These are phyloP conservation scores for Penaeus chinensis DNA, from an alignment of 1,140 invertebrate genomes.

Conservation along the genomic window DNA sequence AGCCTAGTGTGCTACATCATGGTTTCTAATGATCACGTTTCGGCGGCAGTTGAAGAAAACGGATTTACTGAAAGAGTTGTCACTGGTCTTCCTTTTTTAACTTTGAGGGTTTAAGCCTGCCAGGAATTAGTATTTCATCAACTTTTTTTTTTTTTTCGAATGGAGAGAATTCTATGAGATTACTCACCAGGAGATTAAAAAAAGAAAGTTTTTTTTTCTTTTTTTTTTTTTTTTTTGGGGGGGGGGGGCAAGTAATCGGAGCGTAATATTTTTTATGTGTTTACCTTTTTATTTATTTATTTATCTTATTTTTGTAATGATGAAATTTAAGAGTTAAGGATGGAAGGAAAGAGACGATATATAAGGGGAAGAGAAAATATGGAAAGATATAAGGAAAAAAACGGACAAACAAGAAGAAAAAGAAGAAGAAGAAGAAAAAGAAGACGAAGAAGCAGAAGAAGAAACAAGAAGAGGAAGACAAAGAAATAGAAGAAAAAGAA, in stretches of 20 bases:
- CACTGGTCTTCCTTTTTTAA: slow-evolving; percentile 20
- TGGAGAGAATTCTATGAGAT: too few species aligned
- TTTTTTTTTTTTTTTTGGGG: too few species aligned
- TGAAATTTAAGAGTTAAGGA: background rate
- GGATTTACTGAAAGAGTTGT: slow-evolving; percentile 56
- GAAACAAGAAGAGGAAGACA: background rate
- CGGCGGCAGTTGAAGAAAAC: slow-evolving; percentile 30
- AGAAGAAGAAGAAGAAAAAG: background rate
- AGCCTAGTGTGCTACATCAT: slow-evolving; percentile 47
- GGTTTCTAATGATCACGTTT: slow-evolving; percentile 58
- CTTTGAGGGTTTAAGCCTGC: background rate
- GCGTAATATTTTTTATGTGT: too few species aligned
- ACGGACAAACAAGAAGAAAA: background rate
- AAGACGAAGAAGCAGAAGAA: too few species aligned
- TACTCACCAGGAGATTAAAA: too few species aligned
- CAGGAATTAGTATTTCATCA: background rate
- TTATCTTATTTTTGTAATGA: background rate
- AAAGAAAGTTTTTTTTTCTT: too few species aligned
- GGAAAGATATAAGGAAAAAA: background rate
- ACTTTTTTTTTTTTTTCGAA: background rate
- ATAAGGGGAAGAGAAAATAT: background rate
- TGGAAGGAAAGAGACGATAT: background rate
- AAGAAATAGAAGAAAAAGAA: background rate
- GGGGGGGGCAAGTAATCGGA: too few species aligned
- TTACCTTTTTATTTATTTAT: background rate